phyloP scores from a whole-genome alignment of 2,888 invertebrate species.

The Agrotis segetum region DNA sequence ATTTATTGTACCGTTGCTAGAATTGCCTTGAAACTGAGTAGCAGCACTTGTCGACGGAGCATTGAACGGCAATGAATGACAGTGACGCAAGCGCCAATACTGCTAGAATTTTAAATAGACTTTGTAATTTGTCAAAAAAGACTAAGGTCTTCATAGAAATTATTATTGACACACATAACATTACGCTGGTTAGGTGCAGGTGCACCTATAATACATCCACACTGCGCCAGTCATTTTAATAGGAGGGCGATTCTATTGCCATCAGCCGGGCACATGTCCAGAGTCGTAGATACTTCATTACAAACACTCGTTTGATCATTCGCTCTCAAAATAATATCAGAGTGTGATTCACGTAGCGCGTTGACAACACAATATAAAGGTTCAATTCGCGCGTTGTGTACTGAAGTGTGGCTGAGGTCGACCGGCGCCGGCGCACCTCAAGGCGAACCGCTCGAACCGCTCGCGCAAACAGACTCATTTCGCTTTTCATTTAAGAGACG shows the following conservation, averaged over 20 bases:
- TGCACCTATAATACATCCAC: neutral
- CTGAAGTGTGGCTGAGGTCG: slow-evolving; percentile 64
- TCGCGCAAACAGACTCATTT: slow-evolving; percentile 42
- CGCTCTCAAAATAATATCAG: slow-evolving; percentile 34
- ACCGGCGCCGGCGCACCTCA: slow-evolving; percentile 68
- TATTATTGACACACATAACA: neutral
- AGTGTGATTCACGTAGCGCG: slow-evolving; percentile 40
- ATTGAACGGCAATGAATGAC: slow-evolving; percentile 39
- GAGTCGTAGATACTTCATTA: slow-evolving; percentile 10
- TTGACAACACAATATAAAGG: slow-evolving; percentile 62
- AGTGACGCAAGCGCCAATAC: slow-evolving; percentile 30
- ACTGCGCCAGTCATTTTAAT: neutral
- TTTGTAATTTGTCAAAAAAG: slow-evolving; percentile 14
- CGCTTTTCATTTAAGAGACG: slow-evolving; percentile 49
- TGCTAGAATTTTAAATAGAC: slow-evolving; percentile 31
- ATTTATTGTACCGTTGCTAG: slow-evolving; percentile 8
- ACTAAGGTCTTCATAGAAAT: slow-evolving; percentile 15
- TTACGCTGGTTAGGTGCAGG: neutral
- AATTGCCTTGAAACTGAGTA: slow-evolving; percentile 28
- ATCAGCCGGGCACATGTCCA: neutral
- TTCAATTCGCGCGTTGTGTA: slow-evolving; percentile 59
- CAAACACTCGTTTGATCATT: slow-evolving; percentile 43
- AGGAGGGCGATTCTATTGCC: neutral
- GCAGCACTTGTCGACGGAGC: slow-evolving; percentile 16
- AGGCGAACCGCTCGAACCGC: slow-evolving; percentile 71